Base-by-base conservation (phyloP, 2,888 invertebrate genomes). In the Eurytoma californica region DNA sequence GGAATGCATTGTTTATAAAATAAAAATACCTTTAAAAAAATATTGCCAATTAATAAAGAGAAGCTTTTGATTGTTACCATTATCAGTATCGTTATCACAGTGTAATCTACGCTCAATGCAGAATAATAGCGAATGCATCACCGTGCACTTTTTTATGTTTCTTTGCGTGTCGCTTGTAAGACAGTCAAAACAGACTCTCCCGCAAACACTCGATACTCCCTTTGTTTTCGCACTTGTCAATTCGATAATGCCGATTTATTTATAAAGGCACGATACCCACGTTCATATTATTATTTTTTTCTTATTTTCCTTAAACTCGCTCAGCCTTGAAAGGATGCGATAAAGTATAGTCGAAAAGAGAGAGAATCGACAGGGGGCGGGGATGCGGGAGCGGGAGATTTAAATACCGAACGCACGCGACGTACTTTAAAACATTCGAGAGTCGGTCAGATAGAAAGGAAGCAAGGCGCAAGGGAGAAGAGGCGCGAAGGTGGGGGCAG, bases 361-460 rank as follows among this genome's bases (percentile, higher is more conserved):
- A 1, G 18, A 76, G 20, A n/a, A 66, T 47, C 13, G n/a, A 7
- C 20, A 39, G n/a, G 16, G 24, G 2, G 24, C 2, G 3, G 12
- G 12, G n/a, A 3, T 2, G 20, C 30, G 16, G 3, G 30, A 60
- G 18, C n/a, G 63, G 60, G 69, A 55, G 63, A 63, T 76, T 73
- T 57, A 73, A 73, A 73, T 57, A 66, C 77, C 51, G 51, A 72
- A 77, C 51, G 58, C 18, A 24, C 47, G 14, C 67, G 55, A 53
- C 47, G 63, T 72, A 68, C 39, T 39, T 16, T n/a, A n/a, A 61
- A 72, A 72, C 67, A 78, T 51, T 60, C 18, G 72, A 72, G 66
- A 67, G 61, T 66, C 74, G 74, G 74, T 58, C 74, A 60, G 24
- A 65, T 72, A 75, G 16, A 60, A n/a, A 30, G 0, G 18, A 39